Base-by-base conservation (phyloP, 2,113 vertebrate species). In the Perca fluviatilis region DNA sequence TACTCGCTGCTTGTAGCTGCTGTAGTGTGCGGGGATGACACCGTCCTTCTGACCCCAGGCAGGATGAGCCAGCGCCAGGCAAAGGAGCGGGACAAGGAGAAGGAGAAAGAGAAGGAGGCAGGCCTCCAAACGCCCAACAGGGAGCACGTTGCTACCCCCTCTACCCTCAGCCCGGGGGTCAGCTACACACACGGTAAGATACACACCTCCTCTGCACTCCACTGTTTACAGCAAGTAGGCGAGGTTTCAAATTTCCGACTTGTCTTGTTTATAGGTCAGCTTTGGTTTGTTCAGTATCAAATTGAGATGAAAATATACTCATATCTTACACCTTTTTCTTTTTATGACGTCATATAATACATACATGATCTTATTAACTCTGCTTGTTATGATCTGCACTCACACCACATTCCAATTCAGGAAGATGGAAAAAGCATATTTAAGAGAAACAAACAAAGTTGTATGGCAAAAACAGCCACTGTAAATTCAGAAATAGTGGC, bases 1-100 rank as follows among this genome's bases (percentile, higher is more conserved):
- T 10, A 15, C 18, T 56, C 23, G 60, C 68, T 23, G 0, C 46
- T 9, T 69, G 16, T 36, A 98, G 96, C 95, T 93, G 92, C 92
- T 73, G 27, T 97, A 96, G 95, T 94, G 90, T 94, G 91, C 83
- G 90, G 94, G 46, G 98, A 99, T 93, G 97, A 99, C 83, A 88
- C 95, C 74, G 91, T 95, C 80, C 93, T 95, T 93, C 80, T 97
- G 93, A 97, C 96, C 75, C 95, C 97, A 87, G 96, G 94, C 93
- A 99, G 96, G 91, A 99, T 99, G 97, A 99, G 93, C 95, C 98
- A 99, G 83, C 97, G 97, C 64, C 97, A 97, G 90, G 97, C 92
- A 60, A 94, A 93, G 83, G 93, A 94, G 87, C 86, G 86, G 61
- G 93, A 94, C 79, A 93, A 94, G 85, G 93, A 93, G 65, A 78